Evolutionary conservation across 2,888 invertebrate genomes (phyloP).

Genomic region (Xylocampa areola): DNA sequence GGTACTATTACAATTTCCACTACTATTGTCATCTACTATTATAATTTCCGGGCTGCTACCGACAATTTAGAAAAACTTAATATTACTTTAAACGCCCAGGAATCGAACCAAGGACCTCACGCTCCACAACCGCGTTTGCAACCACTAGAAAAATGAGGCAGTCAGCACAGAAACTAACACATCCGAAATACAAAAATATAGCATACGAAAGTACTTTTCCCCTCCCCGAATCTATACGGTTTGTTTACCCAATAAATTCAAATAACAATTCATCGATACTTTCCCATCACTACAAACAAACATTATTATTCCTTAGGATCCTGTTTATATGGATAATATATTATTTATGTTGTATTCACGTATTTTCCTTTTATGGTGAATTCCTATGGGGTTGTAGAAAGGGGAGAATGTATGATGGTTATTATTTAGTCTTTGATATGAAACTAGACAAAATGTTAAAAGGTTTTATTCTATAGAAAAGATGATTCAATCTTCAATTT

Average conservation of each 20-base stretch:
- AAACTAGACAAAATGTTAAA: no score
- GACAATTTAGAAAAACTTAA: no score
- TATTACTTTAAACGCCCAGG: no score
- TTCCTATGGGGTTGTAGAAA: constrained; percentile 12
- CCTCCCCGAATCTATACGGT: constrained; percentile 31
- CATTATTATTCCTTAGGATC: constrained; percentile 52
- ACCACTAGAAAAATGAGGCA: no score
- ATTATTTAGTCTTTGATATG: no score
- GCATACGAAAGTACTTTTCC: constrained; percentile 16
- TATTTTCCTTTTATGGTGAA: constrained; percentile 17
- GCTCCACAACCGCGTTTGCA: no score
- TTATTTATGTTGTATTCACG: constrained; percentile 41
- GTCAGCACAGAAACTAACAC: constrained; percentile 1
- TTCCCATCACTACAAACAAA: constrained; percentile 53
- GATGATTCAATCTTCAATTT: no score
- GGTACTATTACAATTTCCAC: no score
- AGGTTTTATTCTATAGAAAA: no score
- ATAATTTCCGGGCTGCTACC: no score
- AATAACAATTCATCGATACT: constrained; percentile 51
- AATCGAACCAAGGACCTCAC: no score
- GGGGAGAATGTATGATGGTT: not conserved
- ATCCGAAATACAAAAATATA: constrained; percentile 25
- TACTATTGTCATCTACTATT: no score
- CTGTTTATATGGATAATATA: constrained; percentile 46
- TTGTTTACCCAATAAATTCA: constrained; percentile 51